A percentile compares a stretch with the other conserved stretches of the same genome.
phyloP scores from a whole-genome alignment of 2,797 vertebrate species.

The Uromys caudimaculatus region DNA sequence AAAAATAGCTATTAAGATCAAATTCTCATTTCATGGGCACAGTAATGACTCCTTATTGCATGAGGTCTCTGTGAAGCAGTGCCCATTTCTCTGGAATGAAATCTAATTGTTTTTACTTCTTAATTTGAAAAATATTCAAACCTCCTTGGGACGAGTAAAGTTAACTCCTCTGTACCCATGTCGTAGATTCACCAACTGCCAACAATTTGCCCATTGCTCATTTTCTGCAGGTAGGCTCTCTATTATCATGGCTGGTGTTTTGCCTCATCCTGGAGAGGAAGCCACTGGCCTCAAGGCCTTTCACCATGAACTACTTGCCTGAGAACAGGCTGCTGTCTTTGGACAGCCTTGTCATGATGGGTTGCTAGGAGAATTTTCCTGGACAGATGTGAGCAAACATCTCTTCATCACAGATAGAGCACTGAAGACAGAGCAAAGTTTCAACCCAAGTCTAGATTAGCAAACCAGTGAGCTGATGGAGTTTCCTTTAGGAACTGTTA shows the following conservation, averaged over 20 bases:
- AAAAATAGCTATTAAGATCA: not conserved
- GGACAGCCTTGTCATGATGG: not conserved
- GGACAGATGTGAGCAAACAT: not conserved
- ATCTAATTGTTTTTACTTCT: not conserved
- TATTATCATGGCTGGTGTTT: rapidly evolving
- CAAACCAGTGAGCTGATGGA: not conserved
- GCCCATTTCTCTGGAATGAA: not conserved
- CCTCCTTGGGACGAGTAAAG: not conserved
- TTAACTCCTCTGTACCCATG: not conserved
- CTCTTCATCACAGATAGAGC: not conserved
- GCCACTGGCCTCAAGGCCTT: rapidly evolving
- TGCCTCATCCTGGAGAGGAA: not conserved
- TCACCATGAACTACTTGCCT: too few relatives aligned
- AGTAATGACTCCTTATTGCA: not conserved
- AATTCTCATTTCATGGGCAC: rapidly evolving
- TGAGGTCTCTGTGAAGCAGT: not conserved
- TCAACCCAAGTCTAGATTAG: not conserved
- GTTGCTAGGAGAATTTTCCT: not conserved
- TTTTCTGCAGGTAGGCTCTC: rapidly evolving
- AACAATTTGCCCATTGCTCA: not conserved
- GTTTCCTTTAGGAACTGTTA: not conserved
- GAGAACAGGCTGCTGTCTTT: not conserved
- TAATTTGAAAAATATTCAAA: constrained; percentile 3
- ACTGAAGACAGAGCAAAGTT: not conserved
- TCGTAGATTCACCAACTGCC: not conserved